Evolutionary conservation across 2,888 invertebrate genomes (phyloP).

Genomic region (Gerosis bhagava): DNA sequence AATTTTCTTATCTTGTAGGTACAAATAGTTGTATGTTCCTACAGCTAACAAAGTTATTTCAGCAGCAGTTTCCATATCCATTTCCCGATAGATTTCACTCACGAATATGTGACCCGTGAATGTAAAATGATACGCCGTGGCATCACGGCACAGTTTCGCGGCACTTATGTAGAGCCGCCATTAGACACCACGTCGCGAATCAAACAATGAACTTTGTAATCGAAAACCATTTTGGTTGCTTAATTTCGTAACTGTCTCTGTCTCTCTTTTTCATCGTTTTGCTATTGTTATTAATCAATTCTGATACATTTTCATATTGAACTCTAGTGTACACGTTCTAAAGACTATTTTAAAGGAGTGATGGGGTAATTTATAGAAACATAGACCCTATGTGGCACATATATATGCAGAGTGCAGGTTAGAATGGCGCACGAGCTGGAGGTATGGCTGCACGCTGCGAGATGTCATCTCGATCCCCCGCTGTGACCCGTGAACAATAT

Average conservation of each 20-base stretch:
- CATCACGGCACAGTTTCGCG: no score
- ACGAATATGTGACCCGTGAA: no score
- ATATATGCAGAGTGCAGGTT: slow-evolving; percentile 27
- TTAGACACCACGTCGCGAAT: slow-evolving; percentile 53
- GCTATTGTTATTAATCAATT: slow-evolving; percentile 72
- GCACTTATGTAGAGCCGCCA: no score
- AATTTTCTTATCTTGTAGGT: no score
- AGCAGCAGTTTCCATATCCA: no score
- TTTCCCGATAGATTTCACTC: no score
- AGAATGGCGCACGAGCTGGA: slow-evolving; percentile 50
- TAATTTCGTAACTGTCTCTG: slow-evolving; percentile 72
- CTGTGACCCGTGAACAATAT: slow-evolving; percentile 77
- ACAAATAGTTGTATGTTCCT: no score
- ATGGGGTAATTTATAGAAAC: slow-evolving; percentile 34
- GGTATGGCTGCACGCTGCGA: slow-evolving; percentile 74
- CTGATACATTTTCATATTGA: slow-evolving; percentile 52
- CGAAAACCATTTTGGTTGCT: slow-evolving; percentile 72
- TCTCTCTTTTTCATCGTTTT: slow-evolving; percentile 66
- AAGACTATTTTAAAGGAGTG: slow-evolving; percentile 35
- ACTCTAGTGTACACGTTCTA: slow-evolving; percentile 48
- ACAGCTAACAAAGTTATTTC: no score
- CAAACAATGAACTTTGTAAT: slow-evolving; percentile 73
- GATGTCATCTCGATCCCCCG: slow-evolving; percentile 78
- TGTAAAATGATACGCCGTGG: no score
- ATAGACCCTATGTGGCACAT: slow-evolving; percentile 40